Evolutionary conservation across 2,113 vertebrate species (phyloP).

Genomic region (Centropus bengalensis): DNA sequence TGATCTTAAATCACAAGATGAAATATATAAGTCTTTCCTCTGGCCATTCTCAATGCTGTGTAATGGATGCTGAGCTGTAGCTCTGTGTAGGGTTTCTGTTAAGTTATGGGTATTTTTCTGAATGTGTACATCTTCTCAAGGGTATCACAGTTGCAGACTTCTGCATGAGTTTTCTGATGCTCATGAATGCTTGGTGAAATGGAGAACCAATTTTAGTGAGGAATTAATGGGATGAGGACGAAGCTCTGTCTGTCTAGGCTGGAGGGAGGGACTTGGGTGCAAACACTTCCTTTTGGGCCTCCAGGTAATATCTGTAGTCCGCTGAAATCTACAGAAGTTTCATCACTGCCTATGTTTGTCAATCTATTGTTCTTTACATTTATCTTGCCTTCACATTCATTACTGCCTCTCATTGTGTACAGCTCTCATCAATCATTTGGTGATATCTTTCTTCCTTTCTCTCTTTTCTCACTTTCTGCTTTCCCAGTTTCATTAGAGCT

Average conservation of each 20-base stretch:
- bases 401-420: neutral
- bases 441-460: neutral
- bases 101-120: neutral
- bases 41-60: neutral
- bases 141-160: neutral
- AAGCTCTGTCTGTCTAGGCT: neutral
- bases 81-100: neutral
- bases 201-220: neutral
- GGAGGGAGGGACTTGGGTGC: neutral
- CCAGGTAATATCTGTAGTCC: neutral
- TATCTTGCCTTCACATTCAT: neutral
- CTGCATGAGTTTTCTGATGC: neutral
- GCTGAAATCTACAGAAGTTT: neutral
- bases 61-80: neutral
- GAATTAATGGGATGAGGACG: neutral
- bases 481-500: neutral
- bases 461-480: neutral
- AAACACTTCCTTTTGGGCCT: neutral
- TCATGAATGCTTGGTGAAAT: neutral
- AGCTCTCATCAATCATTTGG: neutral
- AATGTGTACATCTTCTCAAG: neutral
- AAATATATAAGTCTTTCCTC: neutral
- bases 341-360: neutral
- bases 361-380: neutral
- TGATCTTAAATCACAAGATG: neutral